phyloP scores from a whole-genome alignment of 2,113 vertebrate genomes.

The Sterna hirundo region DNA sequence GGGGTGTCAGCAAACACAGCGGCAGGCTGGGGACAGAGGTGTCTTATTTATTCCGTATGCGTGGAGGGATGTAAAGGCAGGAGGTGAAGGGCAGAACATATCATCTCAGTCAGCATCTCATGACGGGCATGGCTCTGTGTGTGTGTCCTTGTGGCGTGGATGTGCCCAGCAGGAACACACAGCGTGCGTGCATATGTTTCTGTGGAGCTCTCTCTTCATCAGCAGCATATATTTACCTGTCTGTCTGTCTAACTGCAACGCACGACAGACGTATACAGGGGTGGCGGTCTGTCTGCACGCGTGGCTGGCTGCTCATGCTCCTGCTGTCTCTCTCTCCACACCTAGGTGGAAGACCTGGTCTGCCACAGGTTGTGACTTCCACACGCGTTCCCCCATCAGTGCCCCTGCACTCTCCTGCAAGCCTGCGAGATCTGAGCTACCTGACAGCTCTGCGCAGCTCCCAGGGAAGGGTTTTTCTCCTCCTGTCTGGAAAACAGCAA shows the following conservation, averaged over 20 bases:
- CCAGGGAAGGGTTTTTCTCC: background rate
- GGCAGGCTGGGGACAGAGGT: background rate
- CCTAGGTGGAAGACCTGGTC: background rate
- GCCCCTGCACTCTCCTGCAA: background rate
- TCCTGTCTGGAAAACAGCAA: background rate
- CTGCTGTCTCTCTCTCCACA: background rate
- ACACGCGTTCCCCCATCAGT: accelerated
- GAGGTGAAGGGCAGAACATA: background rate
- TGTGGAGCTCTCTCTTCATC: background rate
- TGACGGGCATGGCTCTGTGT: accelerated
- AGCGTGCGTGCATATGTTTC: accelerated
- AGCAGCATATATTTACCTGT: accelerated
- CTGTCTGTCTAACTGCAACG: background rate
- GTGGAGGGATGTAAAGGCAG: background rate
- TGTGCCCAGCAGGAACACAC: background rate
- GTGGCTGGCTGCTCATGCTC: background rate
- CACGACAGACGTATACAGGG: accelerated
- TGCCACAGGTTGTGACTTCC: background rate
- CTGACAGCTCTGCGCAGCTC: background rate
- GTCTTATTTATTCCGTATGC: background rate
- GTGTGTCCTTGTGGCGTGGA: too few relatives aligned
- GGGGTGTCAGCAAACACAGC: background rate
- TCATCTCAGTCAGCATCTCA: background rate
- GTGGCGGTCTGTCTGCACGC: background rate
- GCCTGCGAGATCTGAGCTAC: background rate